These are phyloP conservation scores for Brassicogethes aeneus DNA, from an alignment of 2,888 invertebrate genomes.

Conservation along the genomic window DNA sequence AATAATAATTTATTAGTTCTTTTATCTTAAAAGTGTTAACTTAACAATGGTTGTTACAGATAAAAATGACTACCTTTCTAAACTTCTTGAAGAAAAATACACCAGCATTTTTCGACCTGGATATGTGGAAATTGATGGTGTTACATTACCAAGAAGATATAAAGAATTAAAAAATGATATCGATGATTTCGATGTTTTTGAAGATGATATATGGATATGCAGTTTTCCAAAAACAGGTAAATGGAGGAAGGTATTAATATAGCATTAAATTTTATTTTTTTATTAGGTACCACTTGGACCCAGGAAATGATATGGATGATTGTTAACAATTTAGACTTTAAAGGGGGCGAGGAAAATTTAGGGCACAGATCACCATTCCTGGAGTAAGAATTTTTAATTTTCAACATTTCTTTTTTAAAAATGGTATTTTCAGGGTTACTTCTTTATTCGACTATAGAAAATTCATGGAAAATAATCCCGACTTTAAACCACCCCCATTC, in stretches of 20 bases:
- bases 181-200: conserved; percentile 40
- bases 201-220: conserved; percentile 48
- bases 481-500: conserved; percentile 26
- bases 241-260: not conserved
- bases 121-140: conserved; percentile 31
- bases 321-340: conserved; percentile 52
- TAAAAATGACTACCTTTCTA: conserved; percentile 14
- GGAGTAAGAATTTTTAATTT: conserved; percentile 48
- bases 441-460: conserved; percentile 38
- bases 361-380: conserved; percentile 62
- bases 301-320: conserved; percentile 69
- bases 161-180: conserved; percentile 37
- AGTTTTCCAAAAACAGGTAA: conserved; percentile 50
- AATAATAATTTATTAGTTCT: not conserved
- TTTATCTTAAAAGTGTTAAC: no score
- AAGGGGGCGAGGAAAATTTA: conserved; percentile 43
- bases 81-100: conserved; percentile 26
- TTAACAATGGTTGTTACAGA: not conserved
- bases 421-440: conserved; percentile 31
- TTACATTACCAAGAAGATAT: conserved; percentile 39
- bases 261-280: conserved; percentile 4
- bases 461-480: conserved; percentile 26
- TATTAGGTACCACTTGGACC: conserved; percentile 65
- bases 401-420: no score
- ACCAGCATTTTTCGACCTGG: conserved; percentile 27